Conservation (phyloP, 2,113 vertebrate species). For the Xyrauchen texanus region DNA sequence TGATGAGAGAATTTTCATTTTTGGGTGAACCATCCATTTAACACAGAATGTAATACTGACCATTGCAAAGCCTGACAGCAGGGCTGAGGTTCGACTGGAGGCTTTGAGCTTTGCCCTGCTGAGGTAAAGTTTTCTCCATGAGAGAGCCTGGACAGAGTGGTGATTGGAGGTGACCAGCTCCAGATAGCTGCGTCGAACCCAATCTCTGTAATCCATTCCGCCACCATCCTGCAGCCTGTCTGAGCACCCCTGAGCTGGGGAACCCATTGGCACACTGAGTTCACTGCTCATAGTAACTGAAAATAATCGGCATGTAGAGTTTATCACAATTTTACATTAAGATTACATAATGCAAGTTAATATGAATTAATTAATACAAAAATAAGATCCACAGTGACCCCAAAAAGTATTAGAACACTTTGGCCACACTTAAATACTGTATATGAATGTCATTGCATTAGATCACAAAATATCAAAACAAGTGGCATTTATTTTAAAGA, state of each 20-base stretch:
- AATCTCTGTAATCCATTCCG: constrained; percentile 97
- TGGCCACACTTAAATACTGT: no score
- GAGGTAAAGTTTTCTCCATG: constrained; percentile 96
- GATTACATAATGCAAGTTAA: no score
- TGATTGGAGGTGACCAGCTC: constrained; percentile 97
- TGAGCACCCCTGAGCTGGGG: constrained; percentile 78
- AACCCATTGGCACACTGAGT: constrained; percentile 86
- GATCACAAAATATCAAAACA: no score
- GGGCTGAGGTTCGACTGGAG: constrained; percentile 92
- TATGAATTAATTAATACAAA: no score
- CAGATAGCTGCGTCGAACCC: constrained; percentile 96
- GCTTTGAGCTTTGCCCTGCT: constrained; percentile 97
- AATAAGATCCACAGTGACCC: no score
- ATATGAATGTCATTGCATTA: no score
- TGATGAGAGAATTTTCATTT: no score
- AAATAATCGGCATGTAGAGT: neutral
- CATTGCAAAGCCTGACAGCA: constrained; percentile 97
- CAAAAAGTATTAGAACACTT: no score
- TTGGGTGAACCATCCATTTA: no score
- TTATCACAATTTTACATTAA: no score
- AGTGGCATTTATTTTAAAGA: no score
- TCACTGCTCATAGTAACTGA: constrained; percentile 86
- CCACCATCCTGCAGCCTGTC: constrained; percentile 79
- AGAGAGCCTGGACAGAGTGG: constrained; percentile 94
- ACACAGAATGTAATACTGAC: constrained; percentile 67